Percentiles rank a stretch among this genome's conserved stretches.
phyloP scores from a whole-genome alignment of 92 coral and sea anemone species.

The Pocillopora grandis region DNA sequence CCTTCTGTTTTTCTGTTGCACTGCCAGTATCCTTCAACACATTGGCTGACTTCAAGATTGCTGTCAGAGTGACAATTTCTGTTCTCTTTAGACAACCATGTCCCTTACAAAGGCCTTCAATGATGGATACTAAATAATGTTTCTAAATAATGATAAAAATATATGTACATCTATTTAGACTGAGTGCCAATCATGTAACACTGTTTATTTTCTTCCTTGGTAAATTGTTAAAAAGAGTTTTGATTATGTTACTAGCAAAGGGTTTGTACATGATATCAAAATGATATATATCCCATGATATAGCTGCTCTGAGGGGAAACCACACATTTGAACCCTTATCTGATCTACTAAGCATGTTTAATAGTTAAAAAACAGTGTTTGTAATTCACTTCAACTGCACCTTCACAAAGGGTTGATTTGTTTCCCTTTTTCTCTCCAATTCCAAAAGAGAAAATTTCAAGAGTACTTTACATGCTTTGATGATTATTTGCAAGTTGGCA shows the following conservation, averaged over 20 bases:
- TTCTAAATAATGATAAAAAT: conserved; percentile 50
- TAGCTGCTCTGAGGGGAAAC: too few species aligned
- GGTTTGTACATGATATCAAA: too few species aligned
- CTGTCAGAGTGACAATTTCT: conserved; percentile 74
- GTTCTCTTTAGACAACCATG: conserved; percentile 92
- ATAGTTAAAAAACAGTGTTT: neutral
- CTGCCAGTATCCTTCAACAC: conserved; percentile 44
- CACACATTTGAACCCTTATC: too few species aligned
- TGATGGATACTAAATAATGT: conserved; percentile 71
- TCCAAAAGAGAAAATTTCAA: conserved; percentile 76
- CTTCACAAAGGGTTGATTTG: conserved; percentile 59
- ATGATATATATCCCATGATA: too few species aligned
- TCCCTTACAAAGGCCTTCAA: conserved; percentile 97
- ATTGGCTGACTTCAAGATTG: conserved; percentile 68
- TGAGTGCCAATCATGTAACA: too few species aligned
- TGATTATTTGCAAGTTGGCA: conserved; percentile 56
- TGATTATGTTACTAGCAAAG: too few species aligned
- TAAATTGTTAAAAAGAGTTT: too few species aligned
- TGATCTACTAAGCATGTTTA: too few species aligned
- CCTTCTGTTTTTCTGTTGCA: conserved; percentile 7
- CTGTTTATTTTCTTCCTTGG: too few species aligned
- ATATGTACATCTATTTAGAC: too few species aligned
- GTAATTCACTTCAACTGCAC: conserved; percentile 19
- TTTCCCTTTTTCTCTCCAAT: conserved; percentile 60
- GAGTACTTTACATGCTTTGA: conserved; percentile 87